Evolutionary conservation across 2,888 invertebrate species (phyloP), one percentile per base, ranked within the genome.

Genomic region (Caprella mutica): DNA sequence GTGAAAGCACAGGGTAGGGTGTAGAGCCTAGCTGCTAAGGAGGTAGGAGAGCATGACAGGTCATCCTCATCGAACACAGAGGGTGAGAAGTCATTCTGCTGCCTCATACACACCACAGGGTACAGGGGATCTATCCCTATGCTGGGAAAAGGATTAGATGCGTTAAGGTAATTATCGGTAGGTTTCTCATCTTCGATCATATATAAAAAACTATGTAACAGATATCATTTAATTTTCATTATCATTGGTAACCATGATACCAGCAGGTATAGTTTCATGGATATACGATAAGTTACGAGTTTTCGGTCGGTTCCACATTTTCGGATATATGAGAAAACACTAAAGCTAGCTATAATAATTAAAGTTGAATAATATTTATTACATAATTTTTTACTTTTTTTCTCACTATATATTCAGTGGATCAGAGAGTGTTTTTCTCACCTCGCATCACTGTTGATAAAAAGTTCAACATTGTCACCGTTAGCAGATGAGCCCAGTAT

Each of bases 71-170:
- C 68, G 66, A 75, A 73, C 2, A 77, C 76, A n/a, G n/a, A n/a
- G n/a, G n/a, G n/a, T n/a, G n/a, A n/a, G n/a, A n/a, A n/a, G n/a
- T n/a, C n/a, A n/a, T n/a, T n/a, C 55, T 78, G 75, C 42, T 78
- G 74, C 68, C 77, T 77, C 69, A 82, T 81, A 71, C 85, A 85
- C n/a, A 86, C 81, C 76, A 87, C 86, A 1, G 96, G 93, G 73
- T 91, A 92, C 39, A 93, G 73, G 0, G 96, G 94, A 71, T 93
- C 91, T 24, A 96, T 84, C 5, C 89, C 90, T 69, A 94, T 83
- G 71, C 93, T 92, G 74, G 14, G 27, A 38, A 35, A 21, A 27
- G 17, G 35, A 19, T 40, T 9, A 19, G 17, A 9, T 1, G 8
- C 2, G 35, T n/a, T 35, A 35, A n/a, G 35, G n/a, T n/a, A n/a